Base-by-base conservation (phyloP, 2,888 invertebrate species). In the Tipula vernalis region DNA sequence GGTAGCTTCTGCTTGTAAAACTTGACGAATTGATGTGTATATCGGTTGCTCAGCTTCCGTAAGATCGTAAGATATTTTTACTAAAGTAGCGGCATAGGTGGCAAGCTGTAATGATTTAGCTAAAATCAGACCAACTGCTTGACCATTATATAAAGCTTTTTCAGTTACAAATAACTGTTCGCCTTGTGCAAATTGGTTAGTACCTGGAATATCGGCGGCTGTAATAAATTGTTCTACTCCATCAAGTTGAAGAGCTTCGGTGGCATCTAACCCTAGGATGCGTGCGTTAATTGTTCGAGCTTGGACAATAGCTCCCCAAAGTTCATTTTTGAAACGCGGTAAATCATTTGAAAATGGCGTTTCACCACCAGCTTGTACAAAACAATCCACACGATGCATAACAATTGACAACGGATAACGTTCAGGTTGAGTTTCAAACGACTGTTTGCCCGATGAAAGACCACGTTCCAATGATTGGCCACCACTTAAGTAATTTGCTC, bases 321-420 rank as follows among this genome's bases (percentile, higher is more conserved):
- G 93, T 91, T 97, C 96, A 87, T 94, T 92, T 0, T 93, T 93
- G 86, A 93, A 92, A 0, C 92, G 92, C 28, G 95, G 94, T 39
- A 96, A 92, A 90, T 98, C 98, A 89, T 95, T 95, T 18, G 95
- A 92, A 90, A 95, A 98, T 87, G 94, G 93, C 0, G 96, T 96
- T 90, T 96, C 96, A 91, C 93, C 93, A 87, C 93, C 91, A 86
- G 92, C 91, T 90, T 94, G 94, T 28, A 92, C 90, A 8, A 92
- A 88, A 0, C 94, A 93, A 89, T 94, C 95, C 3, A 94, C 87
- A 90, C 95, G 95, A 0, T 93, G 92, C 15, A 95, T 89, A 0
- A 95, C 94, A 89, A 95, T 90, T 87, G 93, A 94, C 36, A 95
- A 88, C 0, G 95, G 95, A 93, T 94, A 95, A 86, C 93, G 88